Percentiles rank a stretch among this genome's conserved stretches.
These are phyloP conservation scores for Percopsis omiscomaycus DNA, from an alignment of 2,797 vertebrate species.

Conservation along the genomic window DNA sequence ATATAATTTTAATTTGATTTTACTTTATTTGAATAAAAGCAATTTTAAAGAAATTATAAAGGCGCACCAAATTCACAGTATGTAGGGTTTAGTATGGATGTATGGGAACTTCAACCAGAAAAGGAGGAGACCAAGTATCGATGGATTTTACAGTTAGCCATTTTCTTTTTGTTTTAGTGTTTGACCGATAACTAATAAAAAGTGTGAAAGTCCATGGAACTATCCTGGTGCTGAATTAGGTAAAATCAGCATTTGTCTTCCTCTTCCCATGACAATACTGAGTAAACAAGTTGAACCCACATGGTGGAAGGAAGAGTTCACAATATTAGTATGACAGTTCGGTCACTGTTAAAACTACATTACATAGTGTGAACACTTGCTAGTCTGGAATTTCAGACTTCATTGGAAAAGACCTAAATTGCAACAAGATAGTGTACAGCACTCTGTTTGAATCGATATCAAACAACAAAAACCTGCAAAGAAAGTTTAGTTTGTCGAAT, in stretches of 20 bases:
- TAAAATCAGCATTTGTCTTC: constrained; percentile 20
- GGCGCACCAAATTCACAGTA: constrained; percentile 81
- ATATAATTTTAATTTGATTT: constrained; percentile 19
- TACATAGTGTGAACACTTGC: no score
- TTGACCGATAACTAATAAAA: no score
- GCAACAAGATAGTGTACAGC: constrained; percentile 51
- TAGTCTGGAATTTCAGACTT: no score
- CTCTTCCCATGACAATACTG: constrained; percentile 13
- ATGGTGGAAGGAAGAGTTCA: no score
- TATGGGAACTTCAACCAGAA: constrained; percentile 37
- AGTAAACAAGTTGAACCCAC: constrained; percentile 9
- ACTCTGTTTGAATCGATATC: constrained; percentile 34
- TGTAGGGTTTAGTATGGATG: constrained; percentile 59
- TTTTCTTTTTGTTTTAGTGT: constrained; percentile 9
- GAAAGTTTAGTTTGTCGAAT: constrained; percentile 48
- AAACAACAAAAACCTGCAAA: constrained; percentile 4
- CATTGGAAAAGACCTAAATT: constrained; percentile 7
- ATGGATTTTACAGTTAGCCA: constrained; percentile 6
- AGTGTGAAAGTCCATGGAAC: constrained; percentile 1
- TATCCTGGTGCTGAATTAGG: constrained; percentile 6
- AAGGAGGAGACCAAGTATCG: constrained; percentile 19
- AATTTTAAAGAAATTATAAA: constrained; percentile 56
- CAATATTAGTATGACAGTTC: no score
- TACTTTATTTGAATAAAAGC: constrained; percentile 73
- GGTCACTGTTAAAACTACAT: no score